A percentile compares a stretch with the other conserved stretches of the same genome.
Evolutionary conservation across 1,140 invertebrate genomes (phyloP).

Genomic region (Eriocheir sinensis): DNA sequence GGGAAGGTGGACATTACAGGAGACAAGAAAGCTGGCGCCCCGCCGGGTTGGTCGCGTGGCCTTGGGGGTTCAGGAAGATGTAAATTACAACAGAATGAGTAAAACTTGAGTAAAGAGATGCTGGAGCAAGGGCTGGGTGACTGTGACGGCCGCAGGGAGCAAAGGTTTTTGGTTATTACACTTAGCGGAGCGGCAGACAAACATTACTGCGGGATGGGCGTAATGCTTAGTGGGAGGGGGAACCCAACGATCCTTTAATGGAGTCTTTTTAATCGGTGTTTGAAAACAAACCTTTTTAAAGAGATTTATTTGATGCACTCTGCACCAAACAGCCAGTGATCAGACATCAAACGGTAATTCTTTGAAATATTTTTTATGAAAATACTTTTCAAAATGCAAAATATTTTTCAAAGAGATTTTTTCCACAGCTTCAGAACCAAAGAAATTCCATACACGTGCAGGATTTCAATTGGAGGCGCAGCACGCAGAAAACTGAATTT

Average conservation of each 20-base stretch:
- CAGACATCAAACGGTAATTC: neutral
- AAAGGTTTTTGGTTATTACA: neutral
- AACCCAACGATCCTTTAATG: no score
- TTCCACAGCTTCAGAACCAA: neutral
- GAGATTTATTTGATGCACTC: no score
- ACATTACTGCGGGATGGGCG: neutral
- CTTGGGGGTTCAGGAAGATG: neutral
- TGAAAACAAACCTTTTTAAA: no score
- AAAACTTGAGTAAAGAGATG: neutral
- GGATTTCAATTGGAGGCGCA: no score
- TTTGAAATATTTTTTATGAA: neutral
- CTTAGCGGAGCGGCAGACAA: no score
- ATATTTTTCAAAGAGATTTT: neutral
- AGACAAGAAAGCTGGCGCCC: neutral
- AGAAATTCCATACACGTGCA: neutral
- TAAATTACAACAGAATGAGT: neutral
- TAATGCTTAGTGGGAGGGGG: no score
- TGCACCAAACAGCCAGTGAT: neutral
- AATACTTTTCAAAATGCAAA: conserved; percentile 18
- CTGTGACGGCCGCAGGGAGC: neutral
- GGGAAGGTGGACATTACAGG: neutral
- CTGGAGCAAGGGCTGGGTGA: neutral
- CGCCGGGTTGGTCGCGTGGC: neutral
- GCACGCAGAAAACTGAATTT: no score
- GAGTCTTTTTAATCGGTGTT: no score